These are phyloP conservation scores for Molanna angustata DNA, from an alignment of 2,888 invertebrate genomes.

Conservation along the genomic window DNA sequence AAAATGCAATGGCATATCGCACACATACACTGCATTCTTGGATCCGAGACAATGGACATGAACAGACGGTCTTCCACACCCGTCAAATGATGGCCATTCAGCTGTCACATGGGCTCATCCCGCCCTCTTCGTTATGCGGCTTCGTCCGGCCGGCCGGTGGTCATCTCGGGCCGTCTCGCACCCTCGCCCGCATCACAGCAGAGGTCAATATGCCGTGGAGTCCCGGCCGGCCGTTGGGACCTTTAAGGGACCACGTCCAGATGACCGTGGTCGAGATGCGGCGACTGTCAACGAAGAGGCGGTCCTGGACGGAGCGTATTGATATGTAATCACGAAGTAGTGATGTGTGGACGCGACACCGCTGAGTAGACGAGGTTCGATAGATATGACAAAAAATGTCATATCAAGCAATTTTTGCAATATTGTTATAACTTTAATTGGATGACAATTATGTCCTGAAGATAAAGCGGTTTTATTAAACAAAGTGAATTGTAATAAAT, in stretches of 20 bases:
- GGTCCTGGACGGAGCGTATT: conserved; percentile 7
- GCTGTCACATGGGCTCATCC: conserved; percentile 19
- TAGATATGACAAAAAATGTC: too few relatives aligned
- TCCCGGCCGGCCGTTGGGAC: conserved; percentile 5
- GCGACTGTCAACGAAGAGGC: conserved; percentile 10
- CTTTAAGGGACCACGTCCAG: too few relatives aligned
- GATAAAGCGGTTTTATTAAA: too few relatives aligned
- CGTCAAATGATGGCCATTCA: conserved; percentile 23
- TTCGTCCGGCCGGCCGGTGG: neutral
- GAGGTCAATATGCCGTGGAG: too few relatives aligned
- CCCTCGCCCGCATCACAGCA: too few relatives aligned
- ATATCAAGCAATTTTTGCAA: too few relatives aligned
- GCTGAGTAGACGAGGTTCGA: too few relatives aligned
- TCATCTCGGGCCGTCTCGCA: too few relatives aligned
- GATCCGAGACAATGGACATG: conserved; percentile 12
- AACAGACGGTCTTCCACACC: conserved; percentile 12
- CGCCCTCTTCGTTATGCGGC: conserved; percentile 17
- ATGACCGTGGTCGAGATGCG: neutral
- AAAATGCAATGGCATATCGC: conserved; percentile 22
- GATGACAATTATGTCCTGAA: too few relatives aligned
- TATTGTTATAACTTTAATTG: too few relatives aligned
- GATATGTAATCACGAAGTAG: conserved; percentile 13
- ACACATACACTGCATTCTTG: conserved; percentile 20
- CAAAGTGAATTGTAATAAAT: too few relatives aligned
- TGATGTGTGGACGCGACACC: too few relatives aligned